Conservation (phyloP, 35 echinoderm and acorn worm genomes). For the Ptychodera flava region DNA sequence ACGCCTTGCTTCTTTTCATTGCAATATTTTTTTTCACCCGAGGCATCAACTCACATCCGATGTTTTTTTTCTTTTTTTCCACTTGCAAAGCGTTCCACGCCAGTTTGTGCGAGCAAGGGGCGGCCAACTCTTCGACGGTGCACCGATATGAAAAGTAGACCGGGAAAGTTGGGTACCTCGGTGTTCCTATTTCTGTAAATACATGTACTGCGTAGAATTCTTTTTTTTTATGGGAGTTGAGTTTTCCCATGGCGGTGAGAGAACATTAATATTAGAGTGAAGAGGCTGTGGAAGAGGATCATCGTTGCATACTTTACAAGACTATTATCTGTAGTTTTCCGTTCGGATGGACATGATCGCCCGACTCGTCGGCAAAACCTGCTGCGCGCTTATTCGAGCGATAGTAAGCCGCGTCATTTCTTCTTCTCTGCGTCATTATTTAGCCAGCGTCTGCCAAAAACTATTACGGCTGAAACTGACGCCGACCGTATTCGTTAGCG, state of each 20-base stretch:
- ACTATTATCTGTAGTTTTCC: not conserved
- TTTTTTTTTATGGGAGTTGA: no score
- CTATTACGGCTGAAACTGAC: not conserved
- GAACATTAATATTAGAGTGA: not conserved
- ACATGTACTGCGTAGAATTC: no score
- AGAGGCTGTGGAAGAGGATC: not conserved
- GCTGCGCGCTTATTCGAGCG: not conserved
- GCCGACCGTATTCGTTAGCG: not conserved
- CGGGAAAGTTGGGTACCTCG: no score
- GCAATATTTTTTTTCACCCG: not conserved
- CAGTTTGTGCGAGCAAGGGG: no score
- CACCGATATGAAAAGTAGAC: no score
- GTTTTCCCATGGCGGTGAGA: no score
- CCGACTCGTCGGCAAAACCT: not conserved
- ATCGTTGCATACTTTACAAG: not conserved
- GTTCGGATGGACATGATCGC: not conserved
- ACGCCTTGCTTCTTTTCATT: not conserved
- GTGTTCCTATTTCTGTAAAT: no score
- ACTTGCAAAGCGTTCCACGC: not conserved
- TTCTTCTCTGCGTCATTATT: not conserved
- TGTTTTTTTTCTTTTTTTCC: not conserved
- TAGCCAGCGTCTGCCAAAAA: not conserved
- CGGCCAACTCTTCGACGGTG: no score
- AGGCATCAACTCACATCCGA: no score
- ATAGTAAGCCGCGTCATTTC: not conserved